A percentile compares a stretch with the other conserved stretches of the same genome.
Conservation (phyloP, 2,888 invertebrate genomes). For the Acleris laterana region DNA sequence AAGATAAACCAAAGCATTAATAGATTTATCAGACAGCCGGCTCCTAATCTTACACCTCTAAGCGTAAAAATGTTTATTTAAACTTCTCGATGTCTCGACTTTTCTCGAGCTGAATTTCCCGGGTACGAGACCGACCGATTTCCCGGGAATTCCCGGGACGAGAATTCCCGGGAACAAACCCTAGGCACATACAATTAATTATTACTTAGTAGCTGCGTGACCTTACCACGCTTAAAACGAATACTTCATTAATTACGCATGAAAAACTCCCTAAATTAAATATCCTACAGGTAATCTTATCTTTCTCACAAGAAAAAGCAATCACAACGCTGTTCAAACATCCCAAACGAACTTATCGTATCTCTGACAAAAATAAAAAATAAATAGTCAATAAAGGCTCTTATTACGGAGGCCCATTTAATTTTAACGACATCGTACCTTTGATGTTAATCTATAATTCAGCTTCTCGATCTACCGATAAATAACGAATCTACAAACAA, state of each 20-base stretch:
- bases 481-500: constrained; percentile 36
- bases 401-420: constrained; percentile 51
- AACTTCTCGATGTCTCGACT: no score
- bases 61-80: no score
- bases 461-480: constrained; percentile 45
- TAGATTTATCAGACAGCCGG: no score
- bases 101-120: no score
- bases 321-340: constrained; percentile 10
- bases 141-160: no score
- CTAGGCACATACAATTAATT: no score
- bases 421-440: constrained; percentile 68
- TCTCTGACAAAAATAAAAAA: constrained; percentile 13
- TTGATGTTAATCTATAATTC: constrained; percentile 75
- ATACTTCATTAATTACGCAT: not conserved
- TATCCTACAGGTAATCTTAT: constrained; percentile 4
- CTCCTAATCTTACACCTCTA: no score
- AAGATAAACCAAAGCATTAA: no score
- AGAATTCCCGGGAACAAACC: no score
- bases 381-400: constrained; percentile 39
- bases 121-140: no score
- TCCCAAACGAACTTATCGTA: constrained; percentile 16
- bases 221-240: no score
- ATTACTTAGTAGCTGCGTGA: no score
- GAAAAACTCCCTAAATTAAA: not conserved
- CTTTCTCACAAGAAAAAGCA: constrained; percentile 2